Percentiles rank a stretch among this genome's conserved stretches.
Evolutionary conservation across 1,140 invertebrate genomes (phyloP).

Genomic region (Stegodyphus dumicola): DNA sequence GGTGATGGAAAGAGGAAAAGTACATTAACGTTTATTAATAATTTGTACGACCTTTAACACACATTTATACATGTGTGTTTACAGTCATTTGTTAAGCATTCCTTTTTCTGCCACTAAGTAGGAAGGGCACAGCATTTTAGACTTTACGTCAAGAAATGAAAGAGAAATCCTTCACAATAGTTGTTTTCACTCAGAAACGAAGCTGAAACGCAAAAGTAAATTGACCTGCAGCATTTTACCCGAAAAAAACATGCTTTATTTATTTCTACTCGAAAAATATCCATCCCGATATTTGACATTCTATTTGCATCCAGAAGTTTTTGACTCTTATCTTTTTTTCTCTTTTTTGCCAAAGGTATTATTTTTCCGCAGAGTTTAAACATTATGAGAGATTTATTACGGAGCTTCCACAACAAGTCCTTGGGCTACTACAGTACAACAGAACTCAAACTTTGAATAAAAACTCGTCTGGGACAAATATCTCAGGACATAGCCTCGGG

Average conservation of each 20-base stretch:
- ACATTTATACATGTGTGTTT: too few relatives aligned
- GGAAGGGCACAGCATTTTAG: too few relatives aligned
- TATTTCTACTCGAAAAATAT: conserved; percentile 14
- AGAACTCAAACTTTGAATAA: conserved; percentile 50
- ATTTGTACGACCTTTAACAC: too few relatives aligned
- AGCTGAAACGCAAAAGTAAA: not conserved
- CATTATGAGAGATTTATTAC: conserved; percentile 52
- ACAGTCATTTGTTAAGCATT: too few relatives aligned
- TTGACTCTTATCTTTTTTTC: not conserved
- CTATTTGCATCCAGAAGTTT: conserved; percentile 38
- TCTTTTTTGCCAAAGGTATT: not conserved
- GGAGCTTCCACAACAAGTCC: conserved; percentile 20
- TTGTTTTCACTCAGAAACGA: not conserved
- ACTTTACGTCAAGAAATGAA: too few relatives aligned
- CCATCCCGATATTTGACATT: conserved; percentile 14
- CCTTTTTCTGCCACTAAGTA: too few relatives aligned
- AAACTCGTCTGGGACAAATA: conserved; percentile 43
- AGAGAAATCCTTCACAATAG: too few relatives aligned
- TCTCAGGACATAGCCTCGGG: conserved; percentile 11
- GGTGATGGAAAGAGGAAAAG: too few relatives aligned
- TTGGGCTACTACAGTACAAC: not conserved
- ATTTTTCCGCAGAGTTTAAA: conserved; percentile 38
- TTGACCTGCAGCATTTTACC: not conserved
- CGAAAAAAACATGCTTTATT: not conserved
- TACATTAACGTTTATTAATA: too few relatives aligned